Conservation (phyloP, 2,888 invertebrate species). For the Catocala sponsa region DNA sequence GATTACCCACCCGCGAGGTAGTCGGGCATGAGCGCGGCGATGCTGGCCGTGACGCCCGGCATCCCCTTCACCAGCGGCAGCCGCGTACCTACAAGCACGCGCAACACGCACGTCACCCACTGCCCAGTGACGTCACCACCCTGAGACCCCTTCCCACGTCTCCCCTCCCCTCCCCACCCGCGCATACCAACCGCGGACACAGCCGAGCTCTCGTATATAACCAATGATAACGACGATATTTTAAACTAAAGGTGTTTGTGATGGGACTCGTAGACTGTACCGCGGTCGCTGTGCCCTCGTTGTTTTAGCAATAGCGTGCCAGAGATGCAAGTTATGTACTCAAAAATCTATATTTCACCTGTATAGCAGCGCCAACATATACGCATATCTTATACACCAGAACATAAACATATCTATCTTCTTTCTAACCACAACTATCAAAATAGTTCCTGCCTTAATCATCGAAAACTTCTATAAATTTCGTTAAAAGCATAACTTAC, state of each 20-base stretch:
- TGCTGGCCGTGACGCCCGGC: conserved; percentile 83
- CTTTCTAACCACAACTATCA: no score
- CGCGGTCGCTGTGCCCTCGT: conserved; percentile 39
- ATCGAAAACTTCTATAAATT: no score
- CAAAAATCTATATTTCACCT: no score
- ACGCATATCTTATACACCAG: no score
- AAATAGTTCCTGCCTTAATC: no score
- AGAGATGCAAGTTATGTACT: conserved; percentile 51
- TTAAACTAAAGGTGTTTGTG: no score
- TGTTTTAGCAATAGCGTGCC: conserved; percentile 33
- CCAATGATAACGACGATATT: no score
- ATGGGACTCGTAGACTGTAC: neutral
- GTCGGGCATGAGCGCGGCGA: conserved; percentile 91
- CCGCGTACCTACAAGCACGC: conserved; percentile 70
- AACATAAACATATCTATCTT: no score
- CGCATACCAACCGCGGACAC: conserved; percentile 4
- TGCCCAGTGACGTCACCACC: conserved; percentile 13
- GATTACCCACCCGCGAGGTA: conserved; percentile 91
- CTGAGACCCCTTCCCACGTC: conserved; percentile 7
- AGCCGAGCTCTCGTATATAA: neutral
- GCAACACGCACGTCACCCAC: conserved; percentile 30
- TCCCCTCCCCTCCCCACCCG: neutral
- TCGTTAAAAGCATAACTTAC: conserved; percentile 42
- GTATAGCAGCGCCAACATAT: no score
- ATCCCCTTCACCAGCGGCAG: conserved; percentile 83